Base-by-base conservation (phyloP, 2,888 invertebrate species). In the Pteria penguin region DNA sequence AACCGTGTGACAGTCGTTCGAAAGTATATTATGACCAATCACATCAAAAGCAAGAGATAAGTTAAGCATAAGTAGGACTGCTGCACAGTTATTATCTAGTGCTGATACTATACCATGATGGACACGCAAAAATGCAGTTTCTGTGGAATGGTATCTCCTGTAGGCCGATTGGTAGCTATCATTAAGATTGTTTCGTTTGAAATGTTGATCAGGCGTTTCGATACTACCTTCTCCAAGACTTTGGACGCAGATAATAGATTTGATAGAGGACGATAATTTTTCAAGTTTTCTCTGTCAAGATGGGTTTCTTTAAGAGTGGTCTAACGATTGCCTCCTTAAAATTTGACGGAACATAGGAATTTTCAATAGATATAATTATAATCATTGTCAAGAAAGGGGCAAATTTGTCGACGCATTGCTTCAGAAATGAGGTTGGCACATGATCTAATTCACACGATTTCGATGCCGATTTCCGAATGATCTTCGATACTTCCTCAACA, bases 381-480 rank as follows among this genome's bases (percentile, higher is more conserved):
- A 68, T 57, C 2, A 11, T 55, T 31, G 57, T 68, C 18, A 68
- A 57, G 3, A 29, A n/a, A 27, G 31, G n/a, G 4, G 24, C 14
- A 1, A 68, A 2, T 32, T 24, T 55, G 4, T 68, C 22, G 8
- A 57, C 18, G 24, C 32, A 31, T 32, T 24, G 26, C 54, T 60
- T 60, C 5, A 60, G 33, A 27, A 33, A 29, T n/a, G 31, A 5
- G n/a, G 68, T 68, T 29, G 58, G 55, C 18, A 68, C n/a, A n/a
- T 33, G 69, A 33, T 69, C 69, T 24, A 69, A 36, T 45, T 71
- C 63, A 31, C 71, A 71, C 45, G 71, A 70, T 29, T 63, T 63
- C 18, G 45, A 45, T 14, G 45, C 8, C 45, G 45, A 45, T 14
- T 18, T 45, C 45, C 8, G 18, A 45, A 63, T 63, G n/a, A 33